Base-by-base conservation (phyloP, 2,888 invertebrate species). In the Pimpla rufipes region DNA sequence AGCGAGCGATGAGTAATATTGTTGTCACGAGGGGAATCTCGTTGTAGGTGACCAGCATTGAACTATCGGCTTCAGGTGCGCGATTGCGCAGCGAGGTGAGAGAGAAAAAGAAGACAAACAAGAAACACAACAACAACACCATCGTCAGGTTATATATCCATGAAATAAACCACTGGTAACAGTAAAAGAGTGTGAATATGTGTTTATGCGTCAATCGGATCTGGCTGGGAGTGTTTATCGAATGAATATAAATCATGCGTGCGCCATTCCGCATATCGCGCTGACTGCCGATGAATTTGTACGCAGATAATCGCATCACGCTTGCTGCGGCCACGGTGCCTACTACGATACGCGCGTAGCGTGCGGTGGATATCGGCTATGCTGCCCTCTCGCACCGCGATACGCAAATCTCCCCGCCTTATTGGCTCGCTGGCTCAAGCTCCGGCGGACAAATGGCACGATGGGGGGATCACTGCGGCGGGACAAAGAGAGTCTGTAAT, bases 1-100 rank as follows among this genome's bases (percentile, higher is more conserved):
- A 59, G 45, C 13, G 7, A 73, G 45, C 47, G 78, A 83, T 83
- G 79, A 76, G 66, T 79, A 79, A 79, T 62, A 73, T 71, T 67
- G 52, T 47, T 62, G 77, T 71, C 52, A n/a, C 64, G 42, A 64
- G 62, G 42, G 45, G 55, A 21, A 42, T 13, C 16, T 55, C 70
- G 62, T 74, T 18, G 57, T 68, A 47, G 23, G 37, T 73, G 29
- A 67, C 59, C 29, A 70, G 35, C 79, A 68, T 76, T 57, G 70
- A 83, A 79, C 42, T 71, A 76, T 76, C 21, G 18, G 13, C 35
- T 18, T 52, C 21, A 21, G 52, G 50, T 50, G 52, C 16, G 10
- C 18, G 10, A 10, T 23, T n/a, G 4, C 18, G 37, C 57, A 37
- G 47, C 10, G 52, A 21, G 23, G n/a, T n/a, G n/a, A 23, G 10